Percentiles rank a stretch among this genome's conserved stretches.
Evolutionary conservation across 2,888 invertebrate genomes (phyloP).

Genomic region (Erynnis tages): DNA sequence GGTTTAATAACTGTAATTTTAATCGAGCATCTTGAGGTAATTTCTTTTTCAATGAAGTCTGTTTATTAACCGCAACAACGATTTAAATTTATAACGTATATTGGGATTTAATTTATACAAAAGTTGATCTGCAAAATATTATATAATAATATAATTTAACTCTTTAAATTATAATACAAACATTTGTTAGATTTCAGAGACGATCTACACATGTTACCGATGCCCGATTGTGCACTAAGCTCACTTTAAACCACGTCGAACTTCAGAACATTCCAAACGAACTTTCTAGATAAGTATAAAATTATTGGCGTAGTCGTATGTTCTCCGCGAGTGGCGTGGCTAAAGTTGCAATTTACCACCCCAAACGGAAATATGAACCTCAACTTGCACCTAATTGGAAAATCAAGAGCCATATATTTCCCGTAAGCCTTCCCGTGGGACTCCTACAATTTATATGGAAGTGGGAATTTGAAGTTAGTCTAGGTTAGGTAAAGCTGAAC

Average conservation of each 20-base stretch:
- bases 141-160: too few species aligned
- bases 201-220: not conserved
- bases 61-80: too few species aligned
- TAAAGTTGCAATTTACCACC: constrained; percentile 47
- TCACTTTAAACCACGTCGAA: constrained; percentile 8
- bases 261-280: constrained; percentile 5
- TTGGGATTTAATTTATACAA: too few species aligned
- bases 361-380: constrained; percentile 60
- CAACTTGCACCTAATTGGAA: constrained; percentile 69
- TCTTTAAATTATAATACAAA: too few species aligned
- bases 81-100: too few species aligned
- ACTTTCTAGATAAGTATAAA: constrained; percentile 23
- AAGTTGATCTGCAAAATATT: too few species aligned
- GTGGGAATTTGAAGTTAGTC: constrained; percentile 33
- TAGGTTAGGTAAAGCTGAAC: constrained; percentile 33
- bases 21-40: not conserved
- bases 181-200: not conserved
- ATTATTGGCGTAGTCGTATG: constrained; percentile 18
- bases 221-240: constrained; percentile 1
- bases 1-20: constrained; percentile 39
- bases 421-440: constrained; percentile 42
- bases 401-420: constrained; percentile 67
- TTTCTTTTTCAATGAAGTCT: too few species aligned
- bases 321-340: constrained; percentile 10
- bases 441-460: constrained; percentile 38